Conservation (phyloP, 2,888 invertebrate species). For the Zelleria hepariella region DNA sequence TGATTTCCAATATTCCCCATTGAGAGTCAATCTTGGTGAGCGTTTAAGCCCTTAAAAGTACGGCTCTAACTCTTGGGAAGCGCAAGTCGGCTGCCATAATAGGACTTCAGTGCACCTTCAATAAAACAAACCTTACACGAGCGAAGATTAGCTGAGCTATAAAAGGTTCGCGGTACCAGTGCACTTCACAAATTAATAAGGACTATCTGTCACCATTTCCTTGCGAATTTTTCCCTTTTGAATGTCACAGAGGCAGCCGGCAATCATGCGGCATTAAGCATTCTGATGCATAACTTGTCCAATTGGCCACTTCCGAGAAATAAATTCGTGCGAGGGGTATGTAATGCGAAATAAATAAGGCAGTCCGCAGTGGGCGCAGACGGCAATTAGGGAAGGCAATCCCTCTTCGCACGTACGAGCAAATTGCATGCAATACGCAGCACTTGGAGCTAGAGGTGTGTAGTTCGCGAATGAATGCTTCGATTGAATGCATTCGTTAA, state of each 20-base stretch:
- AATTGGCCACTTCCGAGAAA: slow-evolving; percentile 44
- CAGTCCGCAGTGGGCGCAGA: slow-evolving; percentile 18
- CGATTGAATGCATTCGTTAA: too few relatives aligned
- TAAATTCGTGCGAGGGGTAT: slow-evolving; percentile 24
- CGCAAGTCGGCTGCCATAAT: slow-evolving; percentile 24
- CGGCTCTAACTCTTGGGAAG: slow-evolving; percentile 14
- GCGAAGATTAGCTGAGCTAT: background rate
- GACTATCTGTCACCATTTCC: background rate
- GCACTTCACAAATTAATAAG: background rate
- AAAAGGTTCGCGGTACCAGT: background rate
- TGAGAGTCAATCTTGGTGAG: slow-evolving; percentile 36
- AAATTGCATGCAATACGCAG: slow-evolving; percentile 40
- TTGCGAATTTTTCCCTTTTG: background rate
- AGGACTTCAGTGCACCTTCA: slow-evolving; percentile 19
- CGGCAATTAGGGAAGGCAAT: slow-evolving; percentile 28
- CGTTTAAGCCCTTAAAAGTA: slow-evolving; percentile 41
- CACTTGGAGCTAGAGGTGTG: too few relatives aligned
- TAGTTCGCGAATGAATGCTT: too few relatives aligned
- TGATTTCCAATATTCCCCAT: slow-evolving; percentile 33
- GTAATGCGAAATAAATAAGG: slow-evolving; percentile 34
- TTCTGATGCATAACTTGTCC: slow-evolving; percentile 25
- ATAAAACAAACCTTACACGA: slow-evolving; percentile 12
- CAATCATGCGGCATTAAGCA: slow-evolving; percentile 28
- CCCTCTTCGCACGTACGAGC: slow-evolving; percentile 58
- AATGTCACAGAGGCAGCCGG: background rate